Percentiles rank a stretch among this genome's conserved stretches.
phyloP scores from a whole-genome alignment of 2,113 vertebrate species.

The Tragelaphus scriptus region DNA sequence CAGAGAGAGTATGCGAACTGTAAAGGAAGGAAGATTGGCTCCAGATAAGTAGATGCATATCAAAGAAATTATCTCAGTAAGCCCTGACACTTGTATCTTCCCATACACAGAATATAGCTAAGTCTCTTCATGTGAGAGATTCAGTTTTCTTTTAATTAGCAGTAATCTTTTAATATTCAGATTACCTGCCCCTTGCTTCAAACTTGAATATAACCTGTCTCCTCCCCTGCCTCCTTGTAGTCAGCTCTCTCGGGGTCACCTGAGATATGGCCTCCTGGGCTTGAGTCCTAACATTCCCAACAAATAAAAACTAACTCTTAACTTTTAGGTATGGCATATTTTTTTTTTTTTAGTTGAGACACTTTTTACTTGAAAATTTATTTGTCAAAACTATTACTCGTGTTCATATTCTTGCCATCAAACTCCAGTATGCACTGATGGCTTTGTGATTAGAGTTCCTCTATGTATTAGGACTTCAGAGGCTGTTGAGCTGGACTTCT shows the following conservation, averaged over 20 bases:
- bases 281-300: neutral
- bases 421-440: neutral
- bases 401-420: neutral
- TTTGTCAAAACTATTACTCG: neutral
- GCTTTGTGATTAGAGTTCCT: neutral
- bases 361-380: neutral
- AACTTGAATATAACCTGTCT: neutral
- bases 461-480: neutral
- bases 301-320: neutral
- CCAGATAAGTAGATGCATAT: neutral
- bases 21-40: neutral
- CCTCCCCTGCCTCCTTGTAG: neutral
- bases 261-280: neutral
- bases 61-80: neutral
- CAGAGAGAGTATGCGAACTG: neutral
- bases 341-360: neutral
- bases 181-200: neutral
- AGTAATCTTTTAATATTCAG: neutral
- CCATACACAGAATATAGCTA: neutral
- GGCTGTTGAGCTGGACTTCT: neutral
- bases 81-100: neutral
- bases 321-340: neutral
- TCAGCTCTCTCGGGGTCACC: neutral
- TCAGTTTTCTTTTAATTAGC: neutral
- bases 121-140: neutral